Conservation (phyloP, 1,140 invertebrate genomes). For the Battus philenor region DNA sequence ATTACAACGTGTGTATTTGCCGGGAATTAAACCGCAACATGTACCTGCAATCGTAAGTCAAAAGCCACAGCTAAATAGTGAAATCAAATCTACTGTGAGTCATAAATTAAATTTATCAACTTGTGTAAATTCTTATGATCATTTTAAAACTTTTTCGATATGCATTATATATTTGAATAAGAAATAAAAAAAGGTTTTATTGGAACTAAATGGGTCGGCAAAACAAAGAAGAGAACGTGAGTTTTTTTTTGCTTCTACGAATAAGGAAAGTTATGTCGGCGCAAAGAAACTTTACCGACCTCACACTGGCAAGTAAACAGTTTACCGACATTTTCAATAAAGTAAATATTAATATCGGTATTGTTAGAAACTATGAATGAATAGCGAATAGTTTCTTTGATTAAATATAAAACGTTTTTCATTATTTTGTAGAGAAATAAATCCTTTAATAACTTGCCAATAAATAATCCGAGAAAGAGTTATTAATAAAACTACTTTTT, state of each 20-base stretch:
- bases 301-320: conserved; percentile 24
- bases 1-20: too few species aligned
- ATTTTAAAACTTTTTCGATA: background rate
- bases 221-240: conserved; percentile 21
- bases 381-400: conserved; percentile 8
- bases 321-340: conserved; percentile 24
- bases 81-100: too few species aligned
- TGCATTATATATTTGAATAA: background rate
- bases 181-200: conserved; percentile 5
- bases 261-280: conserved; percentile 22
- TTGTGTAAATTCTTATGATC: too few species aligned
- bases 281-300: conserved; percentile 24
- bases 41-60: too few species aligned
- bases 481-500: background rate
- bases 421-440: background rate
- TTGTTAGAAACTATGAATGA: background rate
- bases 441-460: background rate
- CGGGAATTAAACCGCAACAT: too few species aligned
- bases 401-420: background rate
- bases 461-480: background rate
- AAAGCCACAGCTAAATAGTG: too few species aligned
- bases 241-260: conserved; percentile 22
- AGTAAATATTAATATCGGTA: conserved; percentile 17
- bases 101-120: too few species aligned
- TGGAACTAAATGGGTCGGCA: conserved; percentile 1